Conservation (phyloP, 2,113 vertebrate species). For the Erpornis zantholeuca region DNA sequence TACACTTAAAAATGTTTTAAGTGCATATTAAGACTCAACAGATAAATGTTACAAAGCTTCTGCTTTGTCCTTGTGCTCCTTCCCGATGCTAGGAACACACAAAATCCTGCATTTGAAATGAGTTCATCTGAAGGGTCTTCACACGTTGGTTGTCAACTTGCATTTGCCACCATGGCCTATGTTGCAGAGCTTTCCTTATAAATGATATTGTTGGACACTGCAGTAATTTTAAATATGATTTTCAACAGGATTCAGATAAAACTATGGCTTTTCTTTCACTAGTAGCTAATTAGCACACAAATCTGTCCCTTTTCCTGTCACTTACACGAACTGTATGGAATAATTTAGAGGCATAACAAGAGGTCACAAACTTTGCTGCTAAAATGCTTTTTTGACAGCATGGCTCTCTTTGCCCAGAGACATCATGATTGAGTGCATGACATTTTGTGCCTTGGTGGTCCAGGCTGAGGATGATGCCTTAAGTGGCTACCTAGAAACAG, state of each 20-base stretch:
- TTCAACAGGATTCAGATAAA: background rate
- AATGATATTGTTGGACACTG: background rate
- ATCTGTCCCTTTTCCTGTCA: background rate
- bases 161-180: background rate
- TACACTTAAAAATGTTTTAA: background rate
- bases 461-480: too few species aligned
- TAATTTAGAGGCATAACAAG: background rate
- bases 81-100: background rate
- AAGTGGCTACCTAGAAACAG: too few species aligned
- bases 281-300: background rate
- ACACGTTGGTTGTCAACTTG: background rate
- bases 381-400: background rate
- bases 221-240: background rate
- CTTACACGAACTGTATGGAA: background rate
- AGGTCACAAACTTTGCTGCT: background rate
- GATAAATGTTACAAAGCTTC: background rate
- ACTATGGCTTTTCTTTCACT: background rate
- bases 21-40: background rate
- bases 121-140: background rate
- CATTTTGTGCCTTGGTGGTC: background rate
- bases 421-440: fast-evolving
- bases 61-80: background rate
- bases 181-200: background rate
- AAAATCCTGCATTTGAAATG: background rate
- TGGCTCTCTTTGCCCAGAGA: background rate